Evolutionary conservation across 1,140 invertebrate genomes (phyloP), one percentile per base, ranked within the genome.

Genomic region (Plectus sambesii): DNA sequence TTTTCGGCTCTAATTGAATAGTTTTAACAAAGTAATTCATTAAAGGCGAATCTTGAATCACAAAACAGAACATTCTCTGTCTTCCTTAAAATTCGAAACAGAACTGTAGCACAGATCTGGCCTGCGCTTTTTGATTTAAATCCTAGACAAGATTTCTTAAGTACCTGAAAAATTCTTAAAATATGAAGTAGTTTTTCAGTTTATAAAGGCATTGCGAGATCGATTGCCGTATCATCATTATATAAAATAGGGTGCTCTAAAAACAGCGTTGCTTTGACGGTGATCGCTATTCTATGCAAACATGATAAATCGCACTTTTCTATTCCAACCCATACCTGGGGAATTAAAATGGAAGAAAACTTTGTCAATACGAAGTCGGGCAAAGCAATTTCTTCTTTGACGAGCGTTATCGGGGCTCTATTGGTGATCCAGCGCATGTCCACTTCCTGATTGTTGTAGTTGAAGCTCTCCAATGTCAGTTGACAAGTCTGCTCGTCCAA

Each of bases 371-470:
- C 48, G 38, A 62, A 62, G 39, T 62, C 60, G 4, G 60, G 60
- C 5, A 62, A 33, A 5, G 48, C 50, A 8, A 62, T 62, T 42
- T 53, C 41, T 20, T 58, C 48, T 22, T 61, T 61, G 4, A 61
- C 19, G 2, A 61, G 37, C 3, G 58, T 44, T 17, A 61, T 26
- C 1, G 59, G 59, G 4, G 39, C 19, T 1, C 27, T 27, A 6
- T 48, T 59, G 29, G 55, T 45, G 15, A 45, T 35, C 60, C 60
- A 62, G 42, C 42, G 52, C 60, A 62, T 62, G 43, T 62, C 55
- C n/a, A 62, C 58, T 36, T 62, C 60, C 22, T 60, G 42, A 41
- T 62, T 60, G 39, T 62, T 62, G 46, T 62, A 62, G 27, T 59
- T 62, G 43, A 62, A 62, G 6, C 45, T 49, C 38, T 62, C 60